These are phyloP conservation scores for Brachyistius frenatus DNA, from an alignment of 2,113 vertebrate species.

Conservation along the genomic window DNA sequence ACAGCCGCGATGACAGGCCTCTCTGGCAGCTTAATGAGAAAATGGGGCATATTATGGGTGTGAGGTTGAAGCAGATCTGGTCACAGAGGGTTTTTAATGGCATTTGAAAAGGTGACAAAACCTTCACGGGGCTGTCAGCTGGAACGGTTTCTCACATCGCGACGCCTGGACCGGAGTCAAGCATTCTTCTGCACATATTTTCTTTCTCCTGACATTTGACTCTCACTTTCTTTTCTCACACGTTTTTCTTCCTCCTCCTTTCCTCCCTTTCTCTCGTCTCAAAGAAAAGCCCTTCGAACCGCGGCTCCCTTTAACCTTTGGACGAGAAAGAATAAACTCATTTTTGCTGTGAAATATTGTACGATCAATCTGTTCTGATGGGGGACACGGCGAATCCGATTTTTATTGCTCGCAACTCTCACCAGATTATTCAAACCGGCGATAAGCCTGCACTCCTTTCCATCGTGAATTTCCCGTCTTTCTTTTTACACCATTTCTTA, in stretches of 20 bases:
- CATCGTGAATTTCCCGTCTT: too few relatives aligned
- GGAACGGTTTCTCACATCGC: neutral
- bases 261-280: neutral
- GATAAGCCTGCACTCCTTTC: neutral
- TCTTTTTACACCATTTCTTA: neutral
- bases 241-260: neutral
- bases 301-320: conserved; percentile 1
- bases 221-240: neutral
- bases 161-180: neutral
- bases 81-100: neutral
- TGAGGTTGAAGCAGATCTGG: neutral
- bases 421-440: neutral
- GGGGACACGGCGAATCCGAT: neutral
- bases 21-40: conserved; percentile 1
- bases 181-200: conserved; percentile 11
- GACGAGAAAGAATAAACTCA: neutral
- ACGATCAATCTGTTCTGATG: neutral
- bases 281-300: neutral
- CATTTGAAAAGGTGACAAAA: conserved; percentile 41
- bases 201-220: conserved; percentile 17
- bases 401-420: neutral
- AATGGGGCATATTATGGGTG: neutral
- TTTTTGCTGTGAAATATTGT: neutral
- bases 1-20: conserved; percentile 5
- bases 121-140: conserved; percentile 19